These are phyloP conservation scores for Philereme transversata DNA, from an alignment of 2,888 invertebrate genomes.

Conservation along the genomic window DNA sequence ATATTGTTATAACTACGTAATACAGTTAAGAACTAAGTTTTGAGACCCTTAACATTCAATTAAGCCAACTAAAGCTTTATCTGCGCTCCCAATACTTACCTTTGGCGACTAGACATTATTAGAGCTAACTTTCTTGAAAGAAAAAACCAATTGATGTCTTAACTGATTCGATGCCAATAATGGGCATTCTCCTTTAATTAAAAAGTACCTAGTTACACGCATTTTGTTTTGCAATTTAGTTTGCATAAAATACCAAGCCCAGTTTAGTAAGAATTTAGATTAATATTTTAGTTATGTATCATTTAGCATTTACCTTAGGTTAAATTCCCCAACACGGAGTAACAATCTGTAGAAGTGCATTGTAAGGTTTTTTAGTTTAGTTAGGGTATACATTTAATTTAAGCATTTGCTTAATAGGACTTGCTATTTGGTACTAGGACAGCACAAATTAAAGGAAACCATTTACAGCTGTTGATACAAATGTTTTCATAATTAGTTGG, in stretches of 20 bases:
- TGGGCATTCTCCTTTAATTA: not conserved
- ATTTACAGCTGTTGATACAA: slow-evolving; percentile 33
- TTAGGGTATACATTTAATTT: slow-evolving; percentile 28
- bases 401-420: slow-evolving; percentile 12
- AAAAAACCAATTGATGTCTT: too few relatives aligned
- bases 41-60: not conserved
- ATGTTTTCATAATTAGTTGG: slow-evolving; percentile 32
- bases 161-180: too few relatives aligned
- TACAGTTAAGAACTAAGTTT: not conserved
- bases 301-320: slow-evolving; percentile 9
- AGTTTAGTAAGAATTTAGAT: slow-evolving; percentile 18
- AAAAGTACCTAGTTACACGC: not conserved
- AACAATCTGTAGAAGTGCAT: slow-evolving; percentile 12
- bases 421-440: slow-evolving; percentile 28
- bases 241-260: slow-evolving; percentile 18
- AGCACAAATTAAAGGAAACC: slow-evolving; percentile 37
- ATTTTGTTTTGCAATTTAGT: not conserved
- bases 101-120: too few relatives aligned
- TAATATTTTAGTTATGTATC: slow-evolving; percentile 10
- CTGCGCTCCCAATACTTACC: too few relatives aligned
- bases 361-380: slow-evolving; percentile 33
- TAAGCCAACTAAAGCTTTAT: too few relatives aligned
- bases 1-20: not conserved
- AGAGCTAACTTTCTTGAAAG: too few relatives aligned
- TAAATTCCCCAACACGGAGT: not conserved